Base-by-base conservation (phyloP, 2,888 invertebrate genomes). In the Falcaria lacertinaria region DNA sequence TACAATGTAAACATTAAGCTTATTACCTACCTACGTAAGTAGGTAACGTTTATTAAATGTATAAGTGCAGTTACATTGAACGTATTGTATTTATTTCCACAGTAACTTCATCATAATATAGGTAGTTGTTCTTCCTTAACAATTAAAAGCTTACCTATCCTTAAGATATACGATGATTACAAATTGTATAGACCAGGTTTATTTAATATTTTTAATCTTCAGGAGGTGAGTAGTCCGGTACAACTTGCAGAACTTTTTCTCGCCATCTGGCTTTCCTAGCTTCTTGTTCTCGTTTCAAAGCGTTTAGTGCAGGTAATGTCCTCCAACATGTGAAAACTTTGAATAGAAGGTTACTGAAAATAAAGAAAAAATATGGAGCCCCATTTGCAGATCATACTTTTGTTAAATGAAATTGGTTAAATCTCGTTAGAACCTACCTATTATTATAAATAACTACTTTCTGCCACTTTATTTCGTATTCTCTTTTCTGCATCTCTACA, bases 241-340 rank as follows among this genome's bases (percentile, higher is more conserved):
- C 80, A 34, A 94, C 90, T 75, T 93, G 92, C 80, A 93, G 90
- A 8, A 94, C 94, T 77, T 93, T 94, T 65, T 92, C 85, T 38
- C 94, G 85, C 94, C 94, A 94, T 64, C 91, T 91, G 53, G 91
- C 89, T 64, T 93, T 93, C 37, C 93, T 90, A 42, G 90, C 89
- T 58, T 94, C 94, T 53, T 93, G 93, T 51, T 93, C 92, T 54
- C 91, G 91, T 70, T 93, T 91, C 47, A 93, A 72, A 46, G 91
- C 89, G 42, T 93, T 84, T 34, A 94, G 82, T 34, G 92, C 91
- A 2, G 93, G 93, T 44, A 94, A 72, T 0, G 91, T 91, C 50
- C 91, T 90, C 94, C 94, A 94, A 54, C 90, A 81, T 1, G 79
- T 80, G 34, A 88, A 74, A 0, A 79, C 68, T 64, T 84, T 88